phyloP scores from a whole-genome alignment of 2,888 invertebrate genomes.

The Spialia ferax region DNA sequence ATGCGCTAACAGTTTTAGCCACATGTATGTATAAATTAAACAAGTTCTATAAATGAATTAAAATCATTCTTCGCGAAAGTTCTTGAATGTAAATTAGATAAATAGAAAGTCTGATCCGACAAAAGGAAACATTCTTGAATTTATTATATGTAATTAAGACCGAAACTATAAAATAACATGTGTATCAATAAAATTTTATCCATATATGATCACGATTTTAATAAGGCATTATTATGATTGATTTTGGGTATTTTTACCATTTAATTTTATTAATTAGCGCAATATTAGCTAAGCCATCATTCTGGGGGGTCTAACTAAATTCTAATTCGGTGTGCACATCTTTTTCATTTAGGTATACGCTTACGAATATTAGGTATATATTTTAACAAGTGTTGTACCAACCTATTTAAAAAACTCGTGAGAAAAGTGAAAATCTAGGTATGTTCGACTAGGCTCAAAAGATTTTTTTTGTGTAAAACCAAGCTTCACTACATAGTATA shows the following conservation, averaged over 20 bases:
- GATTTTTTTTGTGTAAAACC: no score
- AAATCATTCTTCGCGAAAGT: slow-evolving; percentile 30
- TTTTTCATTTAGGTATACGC: no score
- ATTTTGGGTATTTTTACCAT: neutral
- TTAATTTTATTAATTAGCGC: neutral
- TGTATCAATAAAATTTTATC: neutral
- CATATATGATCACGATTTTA: neutral
- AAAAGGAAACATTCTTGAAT: slow-evolving; percentile 7
- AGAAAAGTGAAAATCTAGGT: no score
- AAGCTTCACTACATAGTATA: no score
- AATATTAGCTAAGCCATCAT: no score
- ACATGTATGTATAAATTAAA: slow-evolving; percentile 1
- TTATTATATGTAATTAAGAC: neutral
- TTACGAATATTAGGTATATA: no score
- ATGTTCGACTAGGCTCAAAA: no score
- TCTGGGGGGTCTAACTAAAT: no score
- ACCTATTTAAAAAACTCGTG: no score
- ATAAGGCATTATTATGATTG: neutral
- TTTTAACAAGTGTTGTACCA: no score
- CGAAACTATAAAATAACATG: neutral
- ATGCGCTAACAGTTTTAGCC: slow-evolving; percentile 8
- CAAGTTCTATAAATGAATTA: slow-evolving; percentile 20
- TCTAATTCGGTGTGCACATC: no score
- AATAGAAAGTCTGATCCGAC: slow-evolving; percentile 24
- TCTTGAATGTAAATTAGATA: slow-evolving; percentile 35